Conservation (phyloP, 2,888 invertebrate genomes). For the Tetropium fuscum region DNA sequence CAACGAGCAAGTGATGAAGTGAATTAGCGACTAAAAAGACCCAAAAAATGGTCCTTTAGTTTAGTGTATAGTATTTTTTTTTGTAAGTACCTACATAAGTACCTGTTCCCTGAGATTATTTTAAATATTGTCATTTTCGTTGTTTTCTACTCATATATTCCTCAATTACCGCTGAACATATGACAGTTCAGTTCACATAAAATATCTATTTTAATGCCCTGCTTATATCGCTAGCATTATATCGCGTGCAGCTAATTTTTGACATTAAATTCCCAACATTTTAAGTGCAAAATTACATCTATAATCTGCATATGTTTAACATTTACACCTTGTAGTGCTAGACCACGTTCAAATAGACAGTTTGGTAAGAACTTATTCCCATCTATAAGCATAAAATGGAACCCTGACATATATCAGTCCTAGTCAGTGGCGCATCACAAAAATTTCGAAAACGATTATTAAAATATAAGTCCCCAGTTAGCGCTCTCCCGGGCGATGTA, state of each 20-base stretch:
- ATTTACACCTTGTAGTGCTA: slow-evolving; percentile 11
- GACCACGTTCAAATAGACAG: slow-evolving; percentile 2
- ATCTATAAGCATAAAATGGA: slow-evolving; percentile 12
- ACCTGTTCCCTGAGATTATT: too few species aligned
- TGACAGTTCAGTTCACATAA: neutral
- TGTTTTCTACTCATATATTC: too few species aligned
- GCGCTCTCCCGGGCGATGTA: too few species aligned
- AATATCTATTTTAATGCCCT: slow-evolving; percentile 7
- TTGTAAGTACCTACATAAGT: too few species aligned
- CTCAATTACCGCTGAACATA: too few species aligned
- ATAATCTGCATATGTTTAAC: slow-evolving; percentile 9
- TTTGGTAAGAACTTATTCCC: slow-evolving; percentile 10
- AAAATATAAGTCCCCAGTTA: too few species aligned
- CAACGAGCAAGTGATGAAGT: too few species aligned
- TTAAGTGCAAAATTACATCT: slow-evolving; percentile 9
- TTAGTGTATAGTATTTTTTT: too few species aligned
- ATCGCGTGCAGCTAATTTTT: neutral
- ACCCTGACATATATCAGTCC: slow-evolving; percentile 6
- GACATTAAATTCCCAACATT: slow-evolving; percentile 3
- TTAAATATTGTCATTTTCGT: too few species aligned
- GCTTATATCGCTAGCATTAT: slow-evolving; percentile 7
- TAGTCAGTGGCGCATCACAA: neutral
- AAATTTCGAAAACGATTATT: too few species aligned
- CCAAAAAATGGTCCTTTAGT: too few species aligned
- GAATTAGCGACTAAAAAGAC: too few species aligned